A percentile compares a stretch with the other conserved stretches of the same genome.
phyloP scores from a whole-genome alignment of 2,797 vertebrate genomes.

The Myotis pilosus region DNA sequence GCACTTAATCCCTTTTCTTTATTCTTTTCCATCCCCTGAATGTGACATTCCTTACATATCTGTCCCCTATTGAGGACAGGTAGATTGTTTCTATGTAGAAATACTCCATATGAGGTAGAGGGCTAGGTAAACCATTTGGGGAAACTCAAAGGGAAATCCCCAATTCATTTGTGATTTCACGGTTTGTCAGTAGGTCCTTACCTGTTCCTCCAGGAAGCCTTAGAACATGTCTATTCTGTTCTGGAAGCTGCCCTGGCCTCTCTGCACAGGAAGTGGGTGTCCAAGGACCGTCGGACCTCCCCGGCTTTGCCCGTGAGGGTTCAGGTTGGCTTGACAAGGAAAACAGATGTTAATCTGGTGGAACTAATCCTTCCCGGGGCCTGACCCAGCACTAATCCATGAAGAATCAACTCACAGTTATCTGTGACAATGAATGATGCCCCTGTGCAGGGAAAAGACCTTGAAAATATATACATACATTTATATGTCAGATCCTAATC shows the following conservation, averaged over 20 bases:
- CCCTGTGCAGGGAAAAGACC: background rate
- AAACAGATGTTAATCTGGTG: slow-evolving; percentile 33
- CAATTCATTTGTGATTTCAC: background rate
- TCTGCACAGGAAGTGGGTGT: background rate
- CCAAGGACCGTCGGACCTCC: background rate
- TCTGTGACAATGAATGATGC: background rate
- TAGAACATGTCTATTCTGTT: background rate
- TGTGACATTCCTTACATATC: background rate
- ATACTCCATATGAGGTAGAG: background rate
- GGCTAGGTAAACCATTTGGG: background rate
- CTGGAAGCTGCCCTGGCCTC: background rate
- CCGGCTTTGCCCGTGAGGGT: background rate
- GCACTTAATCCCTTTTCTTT: background rate
- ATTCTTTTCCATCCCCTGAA: background rate
- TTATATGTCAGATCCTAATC: background rate
- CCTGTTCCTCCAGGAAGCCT: background rate
- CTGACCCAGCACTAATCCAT: background rate
- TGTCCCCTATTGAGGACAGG: background rate
- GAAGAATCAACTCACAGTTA: slow-evolving; percentile 34
- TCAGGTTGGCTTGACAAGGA: background rate
- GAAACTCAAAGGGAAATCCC: background rate
- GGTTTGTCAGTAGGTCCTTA: background rate
- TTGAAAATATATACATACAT: background rate
- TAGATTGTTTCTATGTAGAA: background rate
- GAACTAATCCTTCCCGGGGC: slow-evolving; percentile 49